Evolutionary conservation across 1,140 invertebrate species (phyloP).

Genomic region (Hormaphis cornu): DNA sequence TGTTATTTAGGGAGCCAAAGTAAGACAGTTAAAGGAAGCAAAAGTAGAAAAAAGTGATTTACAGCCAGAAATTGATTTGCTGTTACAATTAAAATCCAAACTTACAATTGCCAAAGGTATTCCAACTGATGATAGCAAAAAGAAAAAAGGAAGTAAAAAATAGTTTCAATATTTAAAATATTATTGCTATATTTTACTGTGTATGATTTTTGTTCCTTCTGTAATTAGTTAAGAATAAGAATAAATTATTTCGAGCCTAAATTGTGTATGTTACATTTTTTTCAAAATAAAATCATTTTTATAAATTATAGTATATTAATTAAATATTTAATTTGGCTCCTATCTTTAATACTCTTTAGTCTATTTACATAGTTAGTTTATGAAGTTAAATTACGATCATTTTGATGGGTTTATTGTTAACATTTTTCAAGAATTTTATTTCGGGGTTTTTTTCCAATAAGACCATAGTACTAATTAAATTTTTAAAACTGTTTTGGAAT

Average conservation of each 20-base stretch:
- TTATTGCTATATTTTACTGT: not conserved
- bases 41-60: slow-evolving; percentile 61
- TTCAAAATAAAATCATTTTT: not conserved
- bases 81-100: slow-evolving; percentile 64
- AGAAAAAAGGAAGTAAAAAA: slow-evolving; percentile 10
- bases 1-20: slow-evolving; percentile 54
- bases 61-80: slow-evolving; percentile 61
- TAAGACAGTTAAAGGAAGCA: slow-evolving; percentile 62
- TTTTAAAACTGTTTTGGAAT: no score
- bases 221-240: not conserved
- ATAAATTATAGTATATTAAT: no score
- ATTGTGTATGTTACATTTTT: not conserved
- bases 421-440: no score
- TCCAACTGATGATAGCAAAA: not conserved
- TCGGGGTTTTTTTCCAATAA: no score
- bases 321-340: no score
- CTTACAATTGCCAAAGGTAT: slow-evolving; percentile 42
- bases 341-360: no score
- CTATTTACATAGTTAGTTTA: no score
- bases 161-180: not conserved
- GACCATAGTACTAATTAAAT: no score
- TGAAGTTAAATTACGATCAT: no score
- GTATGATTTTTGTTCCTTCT: not conserved
- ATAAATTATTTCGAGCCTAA: not conserved
- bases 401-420: no score